phyloP scores from a whole-genome alignment of 1,140 invertebrate genomes.

The Zaprionus inermis region DNA sequence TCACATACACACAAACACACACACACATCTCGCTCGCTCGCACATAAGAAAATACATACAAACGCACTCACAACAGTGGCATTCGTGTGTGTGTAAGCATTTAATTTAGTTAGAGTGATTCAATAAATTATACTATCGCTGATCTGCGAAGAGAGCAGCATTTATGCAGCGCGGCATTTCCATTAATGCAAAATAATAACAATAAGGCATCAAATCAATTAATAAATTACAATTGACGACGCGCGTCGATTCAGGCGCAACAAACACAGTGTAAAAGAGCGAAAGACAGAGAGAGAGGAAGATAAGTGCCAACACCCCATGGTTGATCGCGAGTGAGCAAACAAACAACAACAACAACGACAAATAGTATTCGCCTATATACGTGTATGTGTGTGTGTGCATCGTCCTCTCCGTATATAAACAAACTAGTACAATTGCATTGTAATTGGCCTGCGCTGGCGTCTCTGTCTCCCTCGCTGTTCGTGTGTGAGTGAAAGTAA shows the following conservation, averaged over 20 bases:
- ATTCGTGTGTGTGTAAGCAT: constrained; percentile 44
- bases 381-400: constrained; percentile 20
- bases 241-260: constrained; percentile 29
- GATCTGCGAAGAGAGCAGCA: constrained; percentile 7
- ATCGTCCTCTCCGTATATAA: constrained; percentile 55
- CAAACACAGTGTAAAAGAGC: constrained; percentile 29
- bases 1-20: constrained; percentile 61
- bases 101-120: constrained; percentile 67
- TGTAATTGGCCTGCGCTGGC: constrained; percentile 40
- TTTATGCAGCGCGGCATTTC: constrained; percentile 23
- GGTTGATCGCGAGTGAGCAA: constrained; percentile 63
- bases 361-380: constrained; percentile 9
- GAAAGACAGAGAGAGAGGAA: constrained; percentile 45
- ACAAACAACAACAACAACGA: constrained; percentile 51
- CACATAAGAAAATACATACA: constrained; percentile 61
- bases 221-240: constrained; percentile 53
- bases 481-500: constrained; percentile 72
- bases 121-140: constrained; percentile 32
- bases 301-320: constrained; percentile 76
- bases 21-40: constrained; percentile 33
- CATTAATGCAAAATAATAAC: constrained; percentile 36
- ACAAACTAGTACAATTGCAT: constrained; percentile 66
- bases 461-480: background rate
- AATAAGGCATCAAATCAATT: constrained; percentile 33
- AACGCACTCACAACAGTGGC: constrained; percentile 46